phyloP scores from a whole-genome alignment of 2,888 invertebrate genomes.

The Amphimallon solstitiale region DNA sequence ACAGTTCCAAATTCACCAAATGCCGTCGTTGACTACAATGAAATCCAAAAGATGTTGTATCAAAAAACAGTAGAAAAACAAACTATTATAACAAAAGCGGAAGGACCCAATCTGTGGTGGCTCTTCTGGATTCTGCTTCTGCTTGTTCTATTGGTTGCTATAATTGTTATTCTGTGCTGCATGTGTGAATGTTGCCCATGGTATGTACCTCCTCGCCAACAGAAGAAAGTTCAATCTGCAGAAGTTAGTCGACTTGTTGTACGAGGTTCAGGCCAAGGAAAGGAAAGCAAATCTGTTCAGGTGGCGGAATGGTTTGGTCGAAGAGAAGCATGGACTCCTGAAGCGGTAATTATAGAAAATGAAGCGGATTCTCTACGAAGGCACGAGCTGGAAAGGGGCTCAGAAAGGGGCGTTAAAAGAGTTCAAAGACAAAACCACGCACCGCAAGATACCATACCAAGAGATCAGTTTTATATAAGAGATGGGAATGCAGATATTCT shows the following conservation, averaged over 20 bases:
- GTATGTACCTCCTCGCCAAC: constrained; percentile 81
- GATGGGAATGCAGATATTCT: constrained; percentile 88
- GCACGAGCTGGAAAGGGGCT: constrained; percentile 82
- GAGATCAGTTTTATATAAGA: constrained; percentile 82
- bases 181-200: constrained; percentile 88
- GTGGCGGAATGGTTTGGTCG: constrained; percentile 79
- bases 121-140: constrained; percentile 80
- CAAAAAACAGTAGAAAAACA: constrained; percentile 44
- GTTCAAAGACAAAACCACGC: constrained; percentile 49
- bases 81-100: constrained; percentile 42
- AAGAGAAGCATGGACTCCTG: constrained; percentile 89
- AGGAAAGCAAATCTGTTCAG: constrained; percentile 81
- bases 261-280: constrained; percentile 72
- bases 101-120: constrained; percentile 71
- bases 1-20: constrained; percentile 73
- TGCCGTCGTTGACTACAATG: constrained; percentile 77
- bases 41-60: constrained; percentile 71
- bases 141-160: constrained; percentile 75
- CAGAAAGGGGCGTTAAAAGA: constrained; percentile 66
- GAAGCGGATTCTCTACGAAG: constrained; percentile 79
- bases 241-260: constrained; percentile 80
- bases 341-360: constrained; percentile 67
- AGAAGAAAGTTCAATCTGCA: constrained; percentile 78
- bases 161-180: constrained; percentile 82
- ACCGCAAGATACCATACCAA: constrained; percentile 57